phyloP scores from a whole-genome alignment of 2,113 vertebrate species.

The Ictalurus punctatus region DNA sequence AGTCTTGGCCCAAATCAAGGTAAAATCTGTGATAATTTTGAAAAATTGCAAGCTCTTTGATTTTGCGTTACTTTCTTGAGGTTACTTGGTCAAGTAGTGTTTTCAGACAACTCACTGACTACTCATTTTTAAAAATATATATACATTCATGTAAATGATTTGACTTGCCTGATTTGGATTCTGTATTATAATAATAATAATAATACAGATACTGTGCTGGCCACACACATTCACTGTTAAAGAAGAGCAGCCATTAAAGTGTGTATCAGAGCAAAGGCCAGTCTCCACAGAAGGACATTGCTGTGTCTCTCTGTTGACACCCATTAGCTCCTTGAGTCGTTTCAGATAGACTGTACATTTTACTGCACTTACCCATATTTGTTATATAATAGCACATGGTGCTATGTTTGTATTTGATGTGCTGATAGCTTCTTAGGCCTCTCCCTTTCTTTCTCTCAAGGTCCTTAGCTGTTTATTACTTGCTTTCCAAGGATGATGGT shows the following conservation, averaged over 20 bases:
- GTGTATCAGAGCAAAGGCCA: slow-evolving; percentile 5
- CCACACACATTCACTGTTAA: background rate
- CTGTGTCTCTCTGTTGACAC: background rate
- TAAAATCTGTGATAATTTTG: no score
- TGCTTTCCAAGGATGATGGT: slow-evolving; percentile 57
- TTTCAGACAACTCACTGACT: background rate
- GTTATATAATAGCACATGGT: slow-evolving; percentile 17
- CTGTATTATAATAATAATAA: background rate
- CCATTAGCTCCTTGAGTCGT: background rate
- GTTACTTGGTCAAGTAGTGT: background rate
- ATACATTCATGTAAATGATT: background rate
- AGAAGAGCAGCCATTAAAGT: background rate
- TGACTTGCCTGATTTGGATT: background rate
- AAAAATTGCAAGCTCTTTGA: no score
- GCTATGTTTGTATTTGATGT: background rate
- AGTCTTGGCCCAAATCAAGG: no score
- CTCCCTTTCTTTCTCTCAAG: background rate
- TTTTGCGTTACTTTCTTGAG: no score
- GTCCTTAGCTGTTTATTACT: slow-evolving; percentile 59
- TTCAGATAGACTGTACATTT: background rate
- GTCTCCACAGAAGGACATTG: background rate
- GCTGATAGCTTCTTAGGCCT: background rate
- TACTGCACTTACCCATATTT: background rate
- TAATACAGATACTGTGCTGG: background rate
- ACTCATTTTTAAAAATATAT: background rate